phyloP scores from a whole-genome alignment of 1,140 invertebrate species.

The Anastrepha ludens region DNA sequence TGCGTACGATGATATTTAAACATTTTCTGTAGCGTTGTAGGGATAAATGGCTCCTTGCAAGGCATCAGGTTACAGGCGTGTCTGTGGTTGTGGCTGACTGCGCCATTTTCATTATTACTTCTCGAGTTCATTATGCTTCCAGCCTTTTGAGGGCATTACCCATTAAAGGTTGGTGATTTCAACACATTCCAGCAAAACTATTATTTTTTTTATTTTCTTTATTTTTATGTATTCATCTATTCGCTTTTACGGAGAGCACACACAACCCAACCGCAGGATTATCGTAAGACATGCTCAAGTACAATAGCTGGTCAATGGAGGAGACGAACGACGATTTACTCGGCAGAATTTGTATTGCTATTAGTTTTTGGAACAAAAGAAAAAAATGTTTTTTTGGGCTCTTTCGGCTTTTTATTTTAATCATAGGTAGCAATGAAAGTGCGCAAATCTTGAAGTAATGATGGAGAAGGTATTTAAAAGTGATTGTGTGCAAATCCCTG shows the following conservation, averaged over 20 bases:
- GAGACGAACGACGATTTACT: too few species aligned
- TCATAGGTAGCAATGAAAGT: too few species aligned
- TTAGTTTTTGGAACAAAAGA: too few species aligned
- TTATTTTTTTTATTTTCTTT: neutral
- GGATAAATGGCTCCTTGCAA: neutral
- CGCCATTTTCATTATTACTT: slow-evolving; percentile 20
- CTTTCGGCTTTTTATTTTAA: too few species aligned
- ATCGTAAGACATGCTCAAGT: neutral
- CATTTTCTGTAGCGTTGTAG: neutral
- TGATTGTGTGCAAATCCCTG: too few species aligned
- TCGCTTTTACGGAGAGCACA: neutral
- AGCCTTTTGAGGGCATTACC: neutral
- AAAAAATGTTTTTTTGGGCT: too few species aligned
- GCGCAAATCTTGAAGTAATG: too few species aligned
- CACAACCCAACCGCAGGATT: neutral
- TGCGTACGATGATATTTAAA: slow-evolving; percentile 11
- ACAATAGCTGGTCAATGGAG: neutral
- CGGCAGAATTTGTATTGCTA: too few species aligned
- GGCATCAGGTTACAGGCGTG: neutral
- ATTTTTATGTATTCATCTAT: neutral
- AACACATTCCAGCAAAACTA: neutral
- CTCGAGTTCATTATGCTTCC: slow-evolving; percentile 7
- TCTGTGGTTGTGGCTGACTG: neutral
- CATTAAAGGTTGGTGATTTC: slow-evolving; percentile 38
- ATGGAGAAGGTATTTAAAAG: too few species aligned